phyloP scores from a whole-genome alignment of 2,113 vertebrate species.

The Hippocampus mohnikei region DNA sequence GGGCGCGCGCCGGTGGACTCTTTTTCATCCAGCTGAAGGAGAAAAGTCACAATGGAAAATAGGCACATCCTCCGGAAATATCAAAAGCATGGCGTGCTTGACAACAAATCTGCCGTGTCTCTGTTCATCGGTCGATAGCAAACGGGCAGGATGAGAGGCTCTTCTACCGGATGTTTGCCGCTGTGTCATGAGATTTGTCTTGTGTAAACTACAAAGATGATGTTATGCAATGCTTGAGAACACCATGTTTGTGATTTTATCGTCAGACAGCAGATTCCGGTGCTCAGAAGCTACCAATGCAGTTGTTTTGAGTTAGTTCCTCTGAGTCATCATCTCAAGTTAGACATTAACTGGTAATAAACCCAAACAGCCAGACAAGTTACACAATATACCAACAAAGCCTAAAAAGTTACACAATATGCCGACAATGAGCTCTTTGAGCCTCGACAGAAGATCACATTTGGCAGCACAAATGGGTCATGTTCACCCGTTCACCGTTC shows the following conservation, averaged over 20 bases:
- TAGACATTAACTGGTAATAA: constrained; percentile 25
- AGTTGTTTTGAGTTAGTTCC: background rate
- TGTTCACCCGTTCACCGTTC: background rate
- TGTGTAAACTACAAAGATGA: too few species aligned
- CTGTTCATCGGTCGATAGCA: too few species aligned
- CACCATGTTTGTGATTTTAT: background rate
- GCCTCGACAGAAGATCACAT: background rate
- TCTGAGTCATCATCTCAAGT: constrained; percentile 6
- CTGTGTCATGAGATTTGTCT: too few species aligned
- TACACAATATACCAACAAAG: background rate
- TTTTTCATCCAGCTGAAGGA: constrained; percentile 77
- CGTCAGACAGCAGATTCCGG: too few species aligned
- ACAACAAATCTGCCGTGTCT: too few species aligned
- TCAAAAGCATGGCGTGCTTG: background rate
- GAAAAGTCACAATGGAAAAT: background rate
- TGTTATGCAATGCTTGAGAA: background rate
- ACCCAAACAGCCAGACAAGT: background rate
- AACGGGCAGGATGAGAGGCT: too few species aligned
- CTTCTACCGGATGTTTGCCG: too few species aligned
- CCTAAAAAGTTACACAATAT: background rate
- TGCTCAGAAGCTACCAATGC: too few species aligned
- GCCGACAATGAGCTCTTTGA: background rate
- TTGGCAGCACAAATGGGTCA: background rate
- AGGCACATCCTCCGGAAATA: background rate
- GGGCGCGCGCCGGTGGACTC: constrained; percentile 67